Conservation (phyloP, 2,113 vertebrate species). For the Melanostigma gelatinosum region DNA sequence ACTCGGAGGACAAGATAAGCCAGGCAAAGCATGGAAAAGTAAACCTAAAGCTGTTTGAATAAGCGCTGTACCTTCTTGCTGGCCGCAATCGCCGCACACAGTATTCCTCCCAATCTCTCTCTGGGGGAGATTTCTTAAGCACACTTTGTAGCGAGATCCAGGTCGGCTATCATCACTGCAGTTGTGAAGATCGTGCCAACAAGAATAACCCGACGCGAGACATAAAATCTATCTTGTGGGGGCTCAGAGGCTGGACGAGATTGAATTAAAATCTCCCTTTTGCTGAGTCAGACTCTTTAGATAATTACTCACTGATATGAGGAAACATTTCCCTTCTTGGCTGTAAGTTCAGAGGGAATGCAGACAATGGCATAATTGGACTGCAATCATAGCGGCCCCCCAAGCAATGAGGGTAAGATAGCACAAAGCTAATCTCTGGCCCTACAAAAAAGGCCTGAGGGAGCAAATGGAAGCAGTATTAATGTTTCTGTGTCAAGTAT, state of each 20-base stretch:
- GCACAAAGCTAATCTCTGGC: conserved; percentile 69
- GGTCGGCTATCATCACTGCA: conserved; percentile 68
- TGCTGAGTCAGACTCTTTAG: conserved; percentile 79
- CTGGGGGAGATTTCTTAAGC: conserved; percentile 64
- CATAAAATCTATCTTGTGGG: conserved; percentile 66
- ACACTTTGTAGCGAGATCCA: conserved; percentile 66
- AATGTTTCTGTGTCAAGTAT: conserved; percentile 43
- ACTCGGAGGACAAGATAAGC: conserved; percentile 69
- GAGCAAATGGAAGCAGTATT: conserved; percentile 54
- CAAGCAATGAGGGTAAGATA: conserved; percentile 62
- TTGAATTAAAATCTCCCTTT: conserved; percentile 77
- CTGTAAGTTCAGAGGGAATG: conserved; percentile 73
- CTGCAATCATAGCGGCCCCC: conserved; percentile 62
- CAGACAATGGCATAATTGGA: conserved; percentile 71
- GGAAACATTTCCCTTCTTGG: conserved; percentile 69
- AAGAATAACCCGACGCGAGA: conserved; percentile 62
- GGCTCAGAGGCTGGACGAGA: conserved; percentile 59
- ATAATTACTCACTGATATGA: conserved; percentile 79
- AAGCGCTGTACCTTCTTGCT: conserved; percentile 65
- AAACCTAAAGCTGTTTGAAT: conserved; percentile 72
- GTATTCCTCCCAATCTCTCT: conserved; percentile 61
- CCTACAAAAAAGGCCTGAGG: conserved; percentile 57
- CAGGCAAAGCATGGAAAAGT: conserved; percentile 66
- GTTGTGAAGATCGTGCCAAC: conserved; percentile 64
- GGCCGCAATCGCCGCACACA: conserved; percentile 55